A percentile compares a stretch with the other conserved stretches of the same genome.
phyloP scores from a whole-genome alignment of 2,797 vertebrate genomes.

The Steatocranus sp. region DNA sequence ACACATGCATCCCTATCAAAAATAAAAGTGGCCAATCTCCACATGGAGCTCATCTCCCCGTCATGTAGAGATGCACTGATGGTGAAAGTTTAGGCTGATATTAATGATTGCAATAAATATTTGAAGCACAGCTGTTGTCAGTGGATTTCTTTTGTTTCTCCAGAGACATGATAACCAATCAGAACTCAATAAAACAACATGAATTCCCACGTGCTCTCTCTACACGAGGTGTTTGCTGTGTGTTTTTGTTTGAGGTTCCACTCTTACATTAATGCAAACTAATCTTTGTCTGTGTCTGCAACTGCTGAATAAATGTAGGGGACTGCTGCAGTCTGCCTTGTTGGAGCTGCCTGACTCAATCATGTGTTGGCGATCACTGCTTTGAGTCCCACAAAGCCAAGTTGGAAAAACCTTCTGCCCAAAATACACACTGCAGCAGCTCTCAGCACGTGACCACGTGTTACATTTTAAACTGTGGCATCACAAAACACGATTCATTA shows the following conservation, averaged over 20 bases:
- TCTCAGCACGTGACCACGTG: neutral
- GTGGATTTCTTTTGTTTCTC: neutral
- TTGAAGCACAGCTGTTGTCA: neutral
- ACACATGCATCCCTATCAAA: neutral
- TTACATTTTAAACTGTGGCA: neutral
- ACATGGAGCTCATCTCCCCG: neutral
- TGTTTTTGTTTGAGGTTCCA: neutral
- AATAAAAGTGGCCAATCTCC: rapidly evolving
- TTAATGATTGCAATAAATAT: rapidly evolving
- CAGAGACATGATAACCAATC: neutral
- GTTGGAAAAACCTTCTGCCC: neutral
- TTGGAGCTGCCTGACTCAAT: neutral
- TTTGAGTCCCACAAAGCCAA: neutral
- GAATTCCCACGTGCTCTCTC: rapidly evolving
- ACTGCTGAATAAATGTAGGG: rapidly evolving
- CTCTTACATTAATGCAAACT: neutral
- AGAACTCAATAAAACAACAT: rapidly evolving
- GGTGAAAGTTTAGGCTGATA: rapidly evolving
- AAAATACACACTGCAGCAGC: neutral
- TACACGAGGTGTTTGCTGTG: rapidly evolving
- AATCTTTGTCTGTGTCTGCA: neutral
- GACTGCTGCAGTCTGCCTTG: neutral
- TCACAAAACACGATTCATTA: neutral
- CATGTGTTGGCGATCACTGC: neutral
- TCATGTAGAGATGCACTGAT: rapidly evolving